Evolutionary conservation across 2,113 vertebrate species (phyloP).

Genomic region (Erythrocebus patas): DNA sequence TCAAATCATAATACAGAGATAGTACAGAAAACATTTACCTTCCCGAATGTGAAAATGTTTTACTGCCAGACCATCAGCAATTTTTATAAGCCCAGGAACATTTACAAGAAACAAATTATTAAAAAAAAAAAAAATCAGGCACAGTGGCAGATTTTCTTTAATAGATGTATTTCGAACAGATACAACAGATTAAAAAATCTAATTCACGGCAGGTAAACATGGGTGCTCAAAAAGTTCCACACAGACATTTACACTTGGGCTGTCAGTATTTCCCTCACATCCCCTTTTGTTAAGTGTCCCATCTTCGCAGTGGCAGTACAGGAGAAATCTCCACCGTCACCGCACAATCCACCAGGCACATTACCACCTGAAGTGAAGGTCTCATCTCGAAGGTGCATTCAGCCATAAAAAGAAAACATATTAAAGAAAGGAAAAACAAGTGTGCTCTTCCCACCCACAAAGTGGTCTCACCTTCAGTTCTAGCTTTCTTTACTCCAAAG

Average conservation of each 20-base stretch:
- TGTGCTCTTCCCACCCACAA: conserved; percentile 15
- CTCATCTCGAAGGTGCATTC: neutral
- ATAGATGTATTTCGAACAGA: conserved; percentile 41
- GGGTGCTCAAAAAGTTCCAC: neutral
- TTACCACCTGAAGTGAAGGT: neutral
- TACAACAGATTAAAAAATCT: neutral
- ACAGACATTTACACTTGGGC: neutral
- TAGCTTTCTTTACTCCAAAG: conserved; percentile 89
- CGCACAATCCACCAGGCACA: neutral
- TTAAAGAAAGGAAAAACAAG: neutral
- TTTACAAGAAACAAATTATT: neutral
- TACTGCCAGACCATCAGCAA: neutral
- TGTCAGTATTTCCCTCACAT: neutral
- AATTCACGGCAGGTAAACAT: neutral
- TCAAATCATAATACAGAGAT: neutral
- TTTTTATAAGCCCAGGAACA: neutral
- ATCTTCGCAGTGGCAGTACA: neutral
- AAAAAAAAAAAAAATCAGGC: conserved; percentile 7
- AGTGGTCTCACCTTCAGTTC: conserved; percentile 84
- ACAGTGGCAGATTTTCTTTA: conserved; percentile 49
- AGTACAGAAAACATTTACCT: neutral
- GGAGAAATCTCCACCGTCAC: neutral
- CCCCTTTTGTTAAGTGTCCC: neutral
- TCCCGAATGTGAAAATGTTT: neutral
- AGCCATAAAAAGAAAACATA: neutral